These are phyloP conservation scores for Macrostomum lignano DNA, from an alignment of 1,140 invertebrate species.

Conservation along the genomic window DNA sequence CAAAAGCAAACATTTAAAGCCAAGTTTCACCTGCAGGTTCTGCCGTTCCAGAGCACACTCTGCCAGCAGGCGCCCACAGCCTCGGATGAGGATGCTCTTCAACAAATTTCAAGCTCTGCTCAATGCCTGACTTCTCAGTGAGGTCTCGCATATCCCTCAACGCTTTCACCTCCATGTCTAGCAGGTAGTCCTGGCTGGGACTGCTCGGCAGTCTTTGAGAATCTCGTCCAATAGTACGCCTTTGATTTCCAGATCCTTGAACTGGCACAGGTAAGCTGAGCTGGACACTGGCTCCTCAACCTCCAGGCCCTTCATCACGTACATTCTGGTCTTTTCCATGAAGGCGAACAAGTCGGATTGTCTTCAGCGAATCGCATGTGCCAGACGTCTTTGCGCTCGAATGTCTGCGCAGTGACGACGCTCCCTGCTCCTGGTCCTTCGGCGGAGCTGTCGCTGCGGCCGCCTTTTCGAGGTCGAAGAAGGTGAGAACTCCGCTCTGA, in stretches of 20 bases:
- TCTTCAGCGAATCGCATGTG: conserved; percentile 63
- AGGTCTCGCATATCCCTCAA: too few relatives aligned
- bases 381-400: conserved; percentile 78
- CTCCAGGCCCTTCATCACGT: conserved; percentile 55
- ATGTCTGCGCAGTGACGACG: conserved; percentile 22
- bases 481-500: conserved; percentile 31
- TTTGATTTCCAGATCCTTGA: conserved; percentile 61
- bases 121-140: too few relatives aligned
- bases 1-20: too few relatives aligned
- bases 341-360: conserved; percentile 53
- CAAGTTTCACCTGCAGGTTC: too few relatives aligned
- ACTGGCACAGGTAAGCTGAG: conserved; percentile 32
- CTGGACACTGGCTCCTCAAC: conserved; percentile 40
- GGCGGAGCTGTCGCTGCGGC: conserved; percentile 18
- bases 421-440: conserved; percentile 22
- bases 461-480: conserved; percentile 32
- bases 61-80: too few relatives aligned
- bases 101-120: too few relatives aligned
- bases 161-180: too few relatives aligned
- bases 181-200: too few relatives aligned
- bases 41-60: too few relatives aligned
- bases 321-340: conserved; percentile 80
- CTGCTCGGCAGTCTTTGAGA: too few relatives aligned
- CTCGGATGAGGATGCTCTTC: too few relatives aligned
- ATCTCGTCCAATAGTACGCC: conserved; percentile 64